phyloP scores from a whole-genome alignment of 2,113 vertebrate species.

The Baryphthengus martii region DNA sequence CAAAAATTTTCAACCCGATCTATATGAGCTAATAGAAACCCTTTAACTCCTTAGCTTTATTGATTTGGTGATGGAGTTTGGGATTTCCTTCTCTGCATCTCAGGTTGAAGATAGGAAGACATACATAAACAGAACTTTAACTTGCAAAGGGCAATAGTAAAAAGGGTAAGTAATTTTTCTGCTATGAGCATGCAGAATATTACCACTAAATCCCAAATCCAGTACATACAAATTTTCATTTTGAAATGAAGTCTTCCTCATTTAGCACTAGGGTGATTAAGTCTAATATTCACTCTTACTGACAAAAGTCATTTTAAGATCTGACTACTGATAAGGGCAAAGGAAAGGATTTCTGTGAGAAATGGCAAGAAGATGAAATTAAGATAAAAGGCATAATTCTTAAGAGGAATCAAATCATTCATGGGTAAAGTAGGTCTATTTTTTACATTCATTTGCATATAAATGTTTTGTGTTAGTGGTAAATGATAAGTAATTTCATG shows the following conservation, averaged over 20 bases:
- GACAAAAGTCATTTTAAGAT: conserved; percentile 8
- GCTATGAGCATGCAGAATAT: background rate
- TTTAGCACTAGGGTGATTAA: background rate
- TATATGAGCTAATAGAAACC: background rate
- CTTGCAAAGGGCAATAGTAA: background rate
- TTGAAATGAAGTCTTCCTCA: background rate
- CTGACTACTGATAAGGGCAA: background rate
- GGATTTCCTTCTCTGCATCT: background rate
- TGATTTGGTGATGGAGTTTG: background rate
- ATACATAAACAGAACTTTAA: background rate
- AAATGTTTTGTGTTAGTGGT: conserved; percentile 17
- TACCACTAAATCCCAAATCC: background rate
- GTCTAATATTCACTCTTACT: background rate
- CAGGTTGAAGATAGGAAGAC: background rate
- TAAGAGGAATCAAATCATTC: conserved; percentile 11
- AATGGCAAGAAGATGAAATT: conserved; percentile 20
- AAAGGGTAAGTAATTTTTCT: background rate
- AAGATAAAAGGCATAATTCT: conserved; percentile 16
- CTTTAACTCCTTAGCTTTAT: background rate
- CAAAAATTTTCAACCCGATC: background rate
- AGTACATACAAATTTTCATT: background rate
- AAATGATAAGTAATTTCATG: conserved; percentile 29
- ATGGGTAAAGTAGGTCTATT: background rate
- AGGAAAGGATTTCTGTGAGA: conserved; percentile 1
- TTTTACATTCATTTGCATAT: conserved; percentile 38